Evolutionary conservation across 2,888 invertebrate species (phyloP).

Genomic region (Pimpla rufipes): DNA sequence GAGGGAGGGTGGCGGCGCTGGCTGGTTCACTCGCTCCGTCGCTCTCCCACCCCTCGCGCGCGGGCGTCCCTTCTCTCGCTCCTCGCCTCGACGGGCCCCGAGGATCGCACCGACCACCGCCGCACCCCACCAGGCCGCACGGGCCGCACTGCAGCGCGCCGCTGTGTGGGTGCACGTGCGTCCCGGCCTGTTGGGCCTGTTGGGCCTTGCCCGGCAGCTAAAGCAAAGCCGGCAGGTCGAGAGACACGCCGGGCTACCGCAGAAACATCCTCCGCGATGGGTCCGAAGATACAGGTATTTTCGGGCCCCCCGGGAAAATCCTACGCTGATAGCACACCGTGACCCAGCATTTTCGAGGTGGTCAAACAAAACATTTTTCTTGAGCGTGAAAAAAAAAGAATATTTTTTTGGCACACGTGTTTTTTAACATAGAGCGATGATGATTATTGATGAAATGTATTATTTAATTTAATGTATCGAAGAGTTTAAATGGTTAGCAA

Average conservation of each 20-base stretch:
- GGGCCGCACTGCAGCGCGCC: background rate
- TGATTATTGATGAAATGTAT: too few species aligned
- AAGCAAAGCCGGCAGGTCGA: constrained; percentile 12
- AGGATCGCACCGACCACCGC: background rate
- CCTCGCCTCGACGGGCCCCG: background rate
- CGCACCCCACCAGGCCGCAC: too few species aligned
- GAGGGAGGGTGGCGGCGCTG: constrained; percentile 45
- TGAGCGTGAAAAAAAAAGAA: too few species aligned
- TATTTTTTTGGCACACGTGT: too few species aligned
- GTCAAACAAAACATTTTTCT: too few species aligned
- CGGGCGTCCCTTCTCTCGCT: constrained; percentile 1
- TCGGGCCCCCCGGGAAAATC: background rate
- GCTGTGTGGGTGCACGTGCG: constrained; percentile 33
- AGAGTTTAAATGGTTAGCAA: too few species aligned
- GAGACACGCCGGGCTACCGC: background rate
- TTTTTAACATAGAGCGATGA: too few species aligned
- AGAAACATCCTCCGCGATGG: constrained; percentile 8
- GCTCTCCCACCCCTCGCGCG: constrained; percentile 37
- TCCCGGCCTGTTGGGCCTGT: background rate
- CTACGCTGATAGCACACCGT: background rate
- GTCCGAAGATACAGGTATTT: constrained; percentile 8
- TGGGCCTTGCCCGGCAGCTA: constrained; percentile 1
- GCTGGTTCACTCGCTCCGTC: constrained; percentile 39
- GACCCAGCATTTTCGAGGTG: too few species aligned
- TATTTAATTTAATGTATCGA: too few species aligned